phyloP scores from a whole-genome alignment of 2,888 invertebrate species.

The Ischnura elegans region DNA sequence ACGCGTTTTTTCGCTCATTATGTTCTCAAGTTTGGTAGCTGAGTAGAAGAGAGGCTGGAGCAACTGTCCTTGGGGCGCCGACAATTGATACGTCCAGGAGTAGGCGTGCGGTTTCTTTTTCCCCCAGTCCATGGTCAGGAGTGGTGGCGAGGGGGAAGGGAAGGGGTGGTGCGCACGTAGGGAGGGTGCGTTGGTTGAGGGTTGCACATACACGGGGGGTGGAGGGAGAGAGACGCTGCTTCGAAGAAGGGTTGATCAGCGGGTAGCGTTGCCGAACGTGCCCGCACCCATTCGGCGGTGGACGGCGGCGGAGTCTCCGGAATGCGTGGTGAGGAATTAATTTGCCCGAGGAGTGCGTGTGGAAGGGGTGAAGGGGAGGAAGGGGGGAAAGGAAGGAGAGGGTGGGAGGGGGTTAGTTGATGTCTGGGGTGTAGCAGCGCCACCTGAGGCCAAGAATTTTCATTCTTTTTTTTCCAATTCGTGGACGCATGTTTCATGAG shows the following conservation, averaged over 20 bases:
- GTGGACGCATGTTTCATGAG: no score
- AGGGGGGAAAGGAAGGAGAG: not conserved
- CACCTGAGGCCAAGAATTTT: not conserved
- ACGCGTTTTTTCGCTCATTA: no score
- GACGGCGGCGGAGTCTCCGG: constrained; percentile 45
- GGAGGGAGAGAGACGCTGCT: not conserved
- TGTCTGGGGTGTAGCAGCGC: not conserved
- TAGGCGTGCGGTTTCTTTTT: not conserved
- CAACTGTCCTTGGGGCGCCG: not conserved
- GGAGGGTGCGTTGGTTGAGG: not conserved
- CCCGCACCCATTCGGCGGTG: not conserved
- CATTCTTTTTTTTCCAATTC: not conserved
- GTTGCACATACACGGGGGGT: not conserved
- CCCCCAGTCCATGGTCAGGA: no score
- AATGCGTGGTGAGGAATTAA: constrained; percentile 59
- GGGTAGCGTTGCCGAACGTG: constrained; percentile 15
- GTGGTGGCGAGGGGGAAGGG: not conserved
- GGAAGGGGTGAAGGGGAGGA: not conserved
- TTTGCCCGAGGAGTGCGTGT: not conserved
- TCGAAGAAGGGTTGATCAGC: not conserved
- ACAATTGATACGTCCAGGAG: not conserved
- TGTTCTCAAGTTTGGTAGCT: no score
- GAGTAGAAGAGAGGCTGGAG: constrained; percentile 15
- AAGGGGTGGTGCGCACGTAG: not conserved
- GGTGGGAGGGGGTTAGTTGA: not conserved